These are phyloP conservation scores for Harpagoxenus sublaevis DNA, from an alignment of 2,888 invertebrate species.

Conservation along the genomic window DNA sequence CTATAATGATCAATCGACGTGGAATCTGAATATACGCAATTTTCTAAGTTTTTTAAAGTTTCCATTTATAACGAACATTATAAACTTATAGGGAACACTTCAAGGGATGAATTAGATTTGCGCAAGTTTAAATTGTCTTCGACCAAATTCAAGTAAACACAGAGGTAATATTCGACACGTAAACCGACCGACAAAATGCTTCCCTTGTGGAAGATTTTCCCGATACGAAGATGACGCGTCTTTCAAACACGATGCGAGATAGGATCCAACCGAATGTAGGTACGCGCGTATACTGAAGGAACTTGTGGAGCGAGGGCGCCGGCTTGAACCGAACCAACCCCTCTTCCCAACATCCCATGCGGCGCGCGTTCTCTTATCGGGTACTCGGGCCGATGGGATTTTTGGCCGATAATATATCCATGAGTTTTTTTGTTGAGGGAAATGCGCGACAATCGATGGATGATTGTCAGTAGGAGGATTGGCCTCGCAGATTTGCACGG, in stretches of 20 bases:
- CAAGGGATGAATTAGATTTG: neutral
- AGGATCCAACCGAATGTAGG: slow-evolving; percentile 80
- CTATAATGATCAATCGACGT: neutral
- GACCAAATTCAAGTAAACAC: neutral
- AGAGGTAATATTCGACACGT: neutral
- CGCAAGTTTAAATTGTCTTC: neutral
- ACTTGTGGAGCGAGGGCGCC: slow-evolving; percentile 79
- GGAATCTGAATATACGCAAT: neutral
- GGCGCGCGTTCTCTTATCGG: slow-evolving; percentile 81
- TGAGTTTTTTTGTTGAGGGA: slow-evolving; percentile 10
- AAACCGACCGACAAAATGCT: neutral
- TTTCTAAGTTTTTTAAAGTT: neutral
- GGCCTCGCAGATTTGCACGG: neutral
- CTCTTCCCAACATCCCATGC: slow-evolving; percentile 78
- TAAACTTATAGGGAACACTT: slow-evolving; percentile 16
- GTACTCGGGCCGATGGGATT: slow-evolving; percentile 40
- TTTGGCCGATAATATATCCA: slow-evolving; percentile 32
- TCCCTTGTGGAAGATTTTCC: neutral
- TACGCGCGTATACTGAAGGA: slow-evolving; percentile 84
- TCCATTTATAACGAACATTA: neutral
- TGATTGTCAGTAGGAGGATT: neutral
- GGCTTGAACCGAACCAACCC: slow-evolving; percentile 77
- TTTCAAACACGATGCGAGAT: slow-evolving; percentile 56
- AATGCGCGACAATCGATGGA: slow-evolving; percentile 14
- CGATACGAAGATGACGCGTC: slow-evolving; percentile 21